Evolutionary conservation across 2,888 invertebrate genomes (phyloP).

Genomic region (Gandaritis pyraliata): DNA sequence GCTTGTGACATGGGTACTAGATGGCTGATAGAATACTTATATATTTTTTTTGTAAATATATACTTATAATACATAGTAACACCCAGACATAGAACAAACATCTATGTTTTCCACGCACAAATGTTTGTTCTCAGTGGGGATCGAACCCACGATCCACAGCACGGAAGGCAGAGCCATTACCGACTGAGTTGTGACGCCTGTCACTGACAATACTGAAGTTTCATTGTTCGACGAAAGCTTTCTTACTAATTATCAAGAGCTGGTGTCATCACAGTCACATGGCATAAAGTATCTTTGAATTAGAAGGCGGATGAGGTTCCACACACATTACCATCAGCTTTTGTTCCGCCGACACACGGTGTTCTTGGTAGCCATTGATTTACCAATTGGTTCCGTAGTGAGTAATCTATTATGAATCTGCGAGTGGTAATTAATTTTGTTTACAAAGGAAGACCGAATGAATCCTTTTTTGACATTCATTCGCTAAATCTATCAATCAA

Average conservation of each 20-base stretch:
- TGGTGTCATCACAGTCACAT: background rate
- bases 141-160: too few species aligned
- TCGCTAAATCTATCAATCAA: background rate
- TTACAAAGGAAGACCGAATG: conserved; percentile 22
- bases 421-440: conserved; percentile 16
- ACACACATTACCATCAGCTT: conserved; percentile 27
- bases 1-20: too few species aligned
- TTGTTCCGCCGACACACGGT: conserved; percentile 23
- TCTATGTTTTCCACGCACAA: too few species aligned
- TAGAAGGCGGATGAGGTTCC: conserved; percentile 30
- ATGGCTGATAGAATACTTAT: too few species aligned
- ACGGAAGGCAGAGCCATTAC: too few species aligned
- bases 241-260: background rate
- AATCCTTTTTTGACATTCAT: conserved; percentile 5
- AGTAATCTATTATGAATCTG: conserved; percentile 32
- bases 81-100: too few species aligned
- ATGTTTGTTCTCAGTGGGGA: too few species aligned
- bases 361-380: conserved; percentile 31
- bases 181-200: too few species aligned
- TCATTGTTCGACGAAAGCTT: too few species aligned
- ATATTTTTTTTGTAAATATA: too few species aligned
- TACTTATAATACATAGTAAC: too few species aligned
- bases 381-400: conserved; percentile 29
- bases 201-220: too few species aligned
- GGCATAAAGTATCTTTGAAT: conserved; percentile 4